Evolutionary conservation across 2,113 vertebrate genomes (phyloP).

Genomic region (Nipponia nippon): DNA sequence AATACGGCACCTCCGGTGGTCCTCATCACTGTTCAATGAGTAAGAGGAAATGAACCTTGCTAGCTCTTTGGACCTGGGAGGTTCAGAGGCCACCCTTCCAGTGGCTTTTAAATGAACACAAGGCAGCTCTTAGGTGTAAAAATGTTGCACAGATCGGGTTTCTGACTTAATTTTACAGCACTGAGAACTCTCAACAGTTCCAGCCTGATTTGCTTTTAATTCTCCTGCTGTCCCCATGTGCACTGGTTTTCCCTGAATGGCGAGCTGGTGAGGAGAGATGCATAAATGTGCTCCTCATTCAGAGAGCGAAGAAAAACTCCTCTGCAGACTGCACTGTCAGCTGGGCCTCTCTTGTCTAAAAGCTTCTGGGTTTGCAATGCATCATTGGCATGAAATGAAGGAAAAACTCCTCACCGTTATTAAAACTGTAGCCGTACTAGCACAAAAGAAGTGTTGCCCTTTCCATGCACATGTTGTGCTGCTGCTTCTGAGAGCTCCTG

Average conservation of each 20-base stretch:
- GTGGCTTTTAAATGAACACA: background rate
- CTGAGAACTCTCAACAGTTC: background rate
- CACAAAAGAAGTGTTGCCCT: background rate
- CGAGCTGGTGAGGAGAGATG: background rate
- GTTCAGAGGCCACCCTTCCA: background rate
- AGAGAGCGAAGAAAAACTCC: background rate
- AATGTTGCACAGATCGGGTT: background rate
- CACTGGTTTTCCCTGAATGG: background rate
- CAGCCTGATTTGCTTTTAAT: background rate
- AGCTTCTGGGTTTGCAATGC: background rate
- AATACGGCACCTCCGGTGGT: slow-evolving; percentile 47
- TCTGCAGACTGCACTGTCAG: background rate
- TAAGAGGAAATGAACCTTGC: background rate
- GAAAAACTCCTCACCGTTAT: background rate
- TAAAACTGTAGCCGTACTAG: background rate
- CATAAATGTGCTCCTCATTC: background rate
- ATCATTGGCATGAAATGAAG: background rate
- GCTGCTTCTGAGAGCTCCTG: background rate
- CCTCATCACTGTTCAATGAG: background rate
- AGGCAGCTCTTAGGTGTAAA: background rate
- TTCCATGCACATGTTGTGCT: background rate
- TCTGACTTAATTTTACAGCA: background rate
- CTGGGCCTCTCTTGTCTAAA: background rate
- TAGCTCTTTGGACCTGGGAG: background rate
- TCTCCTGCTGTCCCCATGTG: background rate